phyloP scores from a whole-genome alignment of 1,140 invertebrate species.

The Bombus waltoni region DNA sequence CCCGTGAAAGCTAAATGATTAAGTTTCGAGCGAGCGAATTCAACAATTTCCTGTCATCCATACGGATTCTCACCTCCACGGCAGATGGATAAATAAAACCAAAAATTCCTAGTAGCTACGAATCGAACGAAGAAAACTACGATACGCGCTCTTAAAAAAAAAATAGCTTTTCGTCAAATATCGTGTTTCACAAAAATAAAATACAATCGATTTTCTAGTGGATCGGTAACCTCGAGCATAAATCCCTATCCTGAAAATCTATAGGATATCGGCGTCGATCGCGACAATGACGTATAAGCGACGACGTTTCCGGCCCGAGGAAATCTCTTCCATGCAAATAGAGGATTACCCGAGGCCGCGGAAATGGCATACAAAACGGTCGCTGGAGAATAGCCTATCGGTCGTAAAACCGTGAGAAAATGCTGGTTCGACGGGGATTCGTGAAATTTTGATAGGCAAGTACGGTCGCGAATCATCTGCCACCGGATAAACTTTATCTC shows the following conservation, averaged over 20 bases:
- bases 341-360: neutral
- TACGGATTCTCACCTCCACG: neutral
- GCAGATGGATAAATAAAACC: neutral
- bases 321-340: neutral
- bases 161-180: too few species aligned
- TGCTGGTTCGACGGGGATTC: neutral
- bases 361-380: neutral
- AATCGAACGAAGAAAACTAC: neutral
- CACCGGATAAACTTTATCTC: constrained; percentile 10
- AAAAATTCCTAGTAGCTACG: neutral
- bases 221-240: too few species aligned
- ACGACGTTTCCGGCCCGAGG: neutral
- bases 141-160: neutral
- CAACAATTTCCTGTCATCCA: too few species aligned
- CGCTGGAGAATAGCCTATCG: neutral
- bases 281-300: neutral
- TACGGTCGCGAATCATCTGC: neutral
- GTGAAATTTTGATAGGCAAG: constrained; percentile 6
- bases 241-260: neutral
- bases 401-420: neutral
- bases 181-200: neutral
- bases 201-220: too few species aligned
- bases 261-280: neutral
- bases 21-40: too few species aligned
- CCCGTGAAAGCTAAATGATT: too few species aligned